Percentiles rank a stretch among this genome's conserved stretches.
These are phyloP conservation scores for Petaurus breviceps DNA, from an alignment of 2,113 vertebrate species.

Conservation along the genomic window DNA sequence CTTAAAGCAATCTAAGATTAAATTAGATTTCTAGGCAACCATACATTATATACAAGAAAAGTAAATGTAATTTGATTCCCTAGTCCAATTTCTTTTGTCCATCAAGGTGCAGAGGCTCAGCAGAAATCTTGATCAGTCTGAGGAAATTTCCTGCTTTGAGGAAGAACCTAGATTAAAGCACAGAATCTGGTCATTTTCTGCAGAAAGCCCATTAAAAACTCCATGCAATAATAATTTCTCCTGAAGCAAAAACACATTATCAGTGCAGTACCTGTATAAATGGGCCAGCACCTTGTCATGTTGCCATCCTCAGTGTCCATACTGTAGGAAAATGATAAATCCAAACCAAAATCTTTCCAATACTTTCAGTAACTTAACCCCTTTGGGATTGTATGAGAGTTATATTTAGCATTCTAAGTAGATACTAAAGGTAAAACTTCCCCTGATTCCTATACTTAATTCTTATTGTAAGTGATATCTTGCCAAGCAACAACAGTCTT, in stretches of 20 bases:
- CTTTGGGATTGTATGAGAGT: background rate
- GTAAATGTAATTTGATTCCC: background rate
- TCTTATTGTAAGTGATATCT: constrained; percentile 16
- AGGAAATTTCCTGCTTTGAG: background rate
- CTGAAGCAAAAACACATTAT: background rate
- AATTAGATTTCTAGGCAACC: background rate
- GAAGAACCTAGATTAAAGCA: background rate
- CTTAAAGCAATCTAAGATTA: background rate
- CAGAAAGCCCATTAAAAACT: background rate
- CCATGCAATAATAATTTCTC: background rate
- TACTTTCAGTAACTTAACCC: background rate
- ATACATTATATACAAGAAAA: background rate
- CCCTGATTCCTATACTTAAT: background rate
- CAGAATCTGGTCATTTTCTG: background rate
- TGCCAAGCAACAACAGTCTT: background rate
- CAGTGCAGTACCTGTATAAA: background rate
- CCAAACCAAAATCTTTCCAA: background rate
- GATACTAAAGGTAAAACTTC: background rate
- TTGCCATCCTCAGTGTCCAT: background rate
- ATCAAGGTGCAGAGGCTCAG: background rate
- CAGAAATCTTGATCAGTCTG: background rate
- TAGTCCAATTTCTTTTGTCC: background rate
- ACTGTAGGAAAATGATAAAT: background rate
- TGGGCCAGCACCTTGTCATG: background rate
- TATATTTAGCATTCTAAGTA: background rate